Base-by-base conservation (phyloP, 1,140 invertebrate species). In the Phymorhynchus buccinoides region DNA sequence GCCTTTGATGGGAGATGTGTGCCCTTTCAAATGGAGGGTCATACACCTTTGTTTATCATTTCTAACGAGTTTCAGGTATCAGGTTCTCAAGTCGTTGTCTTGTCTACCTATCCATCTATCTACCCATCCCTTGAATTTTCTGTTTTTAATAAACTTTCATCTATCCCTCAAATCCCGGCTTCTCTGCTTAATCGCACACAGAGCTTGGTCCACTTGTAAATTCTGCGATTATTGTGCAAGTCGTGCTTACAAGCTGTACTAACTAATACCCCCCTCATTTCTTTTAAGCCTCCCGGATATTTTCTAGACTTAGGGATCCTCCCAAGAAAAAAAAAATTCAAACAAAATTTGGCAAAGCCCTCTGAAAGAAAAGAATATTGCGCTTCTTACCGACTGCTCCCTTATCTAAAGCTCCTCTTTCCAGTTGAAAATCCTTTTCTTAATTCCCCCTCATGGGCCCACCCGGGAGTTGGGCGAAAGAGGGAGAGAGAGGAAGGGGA, bases 371-470 rank as follows among this genome's bases (percentile, higher is more conserved):
- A 79, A 42, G 77, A 44, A 79, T 52, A 79, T 48, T 44, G 44
- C 22, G 7, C 22, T 7, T 42, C 77, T 79, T 79, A 79, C 2
- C 42, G n/a, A 79, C 18, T 30, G 77, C 73, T 79, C 30, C 77
- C 77, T 79, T 79, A 79, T 79, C 77, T 79, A 79, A 79, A 79
- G 41, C 77, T 79, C 42, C 77, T 52, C 52, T 79, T 79, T 79
- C n/a, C 77, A 79, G n/a, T 79, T 30, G 42, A 4, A 79, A 79
- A 79, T 41, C 41, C 77, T n/a, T 9, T 6, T 9, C 14, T 14
- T 32, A 52, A 30, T 32, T 3, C 77, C 42, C 14, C 6, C 18
- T 14, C 44, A n/a, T n/a, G n/a, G 12, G 12, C 56, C 56, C 22
- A 27, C 22, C 14, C 56, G 22, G 56, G 14, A 16, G 56, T 7